These are phyloP conservation scores for Spea hammondii DNA, from an alignment of 2,797 vertebrate genomes.

Conservation along the genomic window DNA sequence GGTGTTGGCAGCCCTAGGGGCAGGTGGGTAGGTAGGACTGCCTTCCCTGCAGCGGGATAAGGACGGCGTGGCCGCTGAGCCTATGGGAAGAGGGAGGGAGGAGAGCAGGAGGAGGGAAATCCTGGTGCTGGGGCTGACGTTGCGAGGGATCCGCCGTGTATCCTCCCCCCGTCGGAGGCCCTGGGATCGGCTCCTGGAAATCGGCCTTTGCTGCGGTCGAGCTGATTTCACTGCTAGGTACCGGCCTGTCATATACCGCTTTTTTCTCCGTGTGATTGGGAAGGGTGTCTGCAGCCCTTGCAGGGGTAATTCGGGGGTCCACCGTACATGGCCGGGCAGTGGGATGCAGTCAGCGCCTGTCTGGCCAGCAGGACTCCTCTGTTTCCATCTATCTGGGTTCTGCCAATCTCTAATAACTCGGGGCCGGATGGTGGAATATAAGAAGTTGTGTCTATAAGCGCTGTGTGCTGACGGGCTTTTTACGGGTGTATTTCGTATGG, in stretches of 20 bases:
- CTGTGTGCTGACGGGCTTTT: no score
- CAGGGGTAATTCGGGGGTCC: background rate
- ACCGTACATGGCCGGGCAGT: background rate
- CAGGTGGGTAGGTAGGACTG: no score
- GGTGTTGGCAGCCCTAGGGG: no score
- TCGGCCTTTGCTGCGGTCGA: background rate
- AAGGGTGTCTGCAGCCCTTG: background rate
- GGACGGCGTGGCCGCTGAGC: background rate
- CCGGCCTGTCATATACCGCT: background rate
- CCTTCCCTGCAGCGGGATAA: no score
- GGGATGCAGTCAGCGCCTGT: conserved; percentile 1
- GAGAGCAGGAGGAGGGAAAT: conserved; percentile 29
- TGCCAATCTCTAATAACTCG: no score
- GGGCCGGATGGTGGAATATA: no score
- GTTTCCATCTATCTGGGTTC: background rate
- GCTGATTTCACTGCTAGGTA: background rate
- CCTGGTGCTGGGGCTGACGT: conserved; percentile 30
- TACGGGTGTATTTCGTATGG: no score
- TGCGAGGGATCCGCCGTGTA: conserved; percentile 21
- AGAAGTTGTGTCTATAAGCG: no score
- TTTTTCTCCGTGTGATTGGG: background rate
- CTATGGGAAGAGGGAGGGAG: conserved; percentile 16
- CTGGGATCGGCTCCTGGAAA: conserved; percentile 15
- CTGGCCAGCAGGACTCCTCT: background rate
- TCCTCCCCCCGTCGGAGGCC: conserved; percentile 25